Percentiles rank a stretch among this genome's conserved stretches.
Evolutionary conservation across 2,797 vertebrate genomes (phyloP).

Genomic region (Tiaroga cobitis): DNA sequence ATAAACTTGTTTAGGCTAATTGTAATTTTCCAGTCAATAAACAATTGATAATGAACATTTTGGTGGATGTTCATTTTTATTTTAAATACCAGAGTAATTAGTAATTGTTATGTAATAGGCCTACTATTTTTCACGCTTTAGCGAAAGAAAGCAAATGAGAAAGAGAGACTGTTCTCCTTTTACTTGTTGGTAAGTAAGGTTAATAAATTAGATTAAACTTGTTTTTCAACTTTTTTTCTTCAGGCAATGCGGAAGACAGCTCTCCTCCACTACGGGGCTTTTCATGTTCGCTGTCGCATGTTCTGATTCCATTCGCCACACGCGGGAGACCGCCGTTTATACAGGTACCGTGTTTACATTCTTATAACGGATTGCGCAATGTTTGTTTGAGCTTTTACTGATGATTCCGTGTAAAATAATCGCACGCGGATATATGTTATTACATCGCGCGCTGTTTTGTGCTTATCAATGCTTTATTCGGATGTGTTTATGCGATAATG

Average conservation of each 20-base stretch:
- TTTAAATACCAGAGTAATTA: not conserved
- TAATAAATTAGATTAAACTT: not conserved
- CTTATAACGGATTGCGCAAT: not conserved
- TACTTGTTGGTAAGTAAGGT: not conserved
- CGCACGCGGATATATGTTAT: not conserved
- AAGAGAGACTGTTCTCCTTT: not conserved
- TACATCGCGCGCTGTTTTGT: not conserved
- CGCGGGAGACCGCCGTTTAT: not conserved
- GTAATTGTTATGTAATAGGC: not conserved
- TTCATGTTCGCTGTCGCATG: constrained; percentile 64
- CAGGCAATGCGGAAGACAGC: constrained; percentile 74
- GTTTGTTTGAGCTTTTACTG: not conserved
- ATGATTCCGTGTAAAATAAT: not conserved
- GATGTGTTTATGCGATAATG: not conserved
- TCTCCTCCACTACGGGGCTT: constrained; percentile 62
- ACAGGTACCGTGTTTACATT: constrained; percentile 22
- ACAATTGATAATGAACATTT: not conserved
- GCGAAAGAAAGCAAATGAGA: not conserved
- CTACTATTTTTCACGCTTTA: not conserved
- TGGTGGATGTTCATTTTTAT: not conserved
- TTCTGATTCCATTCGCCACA: constrained; percentile 46
- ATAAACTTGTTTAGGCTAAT: not conserved
- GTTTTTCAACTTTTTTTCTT: not conserved
- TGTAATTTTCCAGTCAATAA: not conserved
- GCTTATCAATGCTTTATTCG: not conserved